Conservation (phyloP, 1,140 invertebrate genomes). For the Popillia japonica region DNA sequence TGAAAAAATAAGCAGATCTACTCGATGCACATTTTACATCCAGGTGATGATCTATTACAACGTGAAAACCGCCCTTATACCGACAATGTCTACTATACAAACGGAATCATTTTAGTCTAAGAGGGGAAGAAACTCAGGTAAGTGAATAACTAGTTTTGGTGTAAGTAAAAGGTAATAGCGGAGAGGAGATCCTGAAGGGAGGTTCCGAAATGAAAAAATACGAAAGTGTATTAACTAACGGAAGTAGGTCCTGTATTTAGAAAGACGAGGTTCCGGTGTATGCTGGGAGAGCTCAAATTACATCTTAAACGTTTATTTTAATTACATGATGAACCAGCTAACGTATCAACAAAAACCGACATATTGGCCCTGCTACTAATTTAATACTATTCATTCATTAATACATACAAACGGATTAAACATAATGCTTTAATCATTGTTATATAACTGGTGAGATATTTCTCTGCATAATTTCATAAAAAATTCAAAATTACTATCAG, state of each 20-base stretch:
- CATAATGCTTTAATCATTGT: too few relatives aligned
- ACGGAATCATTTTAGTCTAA: not conserved
- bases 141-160: not conserved
- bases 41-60: not conserved
- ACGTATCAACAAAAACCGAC: not conserved
- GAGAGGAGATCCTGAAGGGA: constrained; percentile 3
- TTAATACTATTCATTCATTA: too few relatives aligned
- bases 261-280: not conserved
- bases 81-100: not conserved
- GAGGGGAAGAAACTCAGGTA: not conserved
- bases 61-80: not conserved
- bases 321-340: not conserved
- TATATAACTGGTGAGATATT: too few relatives aligned
- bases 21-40: constrained; percentile 2
- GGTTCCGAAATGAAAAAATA: not conserved
- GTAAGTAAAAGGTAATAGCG: not conserved
- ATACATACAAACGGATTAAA: too few relatives aligned
- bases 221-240: not conserved
- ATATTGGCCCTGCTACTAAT: too few relatives aligned
- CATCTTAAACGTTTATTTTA: not conserved
- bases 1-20: constrained; percentile 11
- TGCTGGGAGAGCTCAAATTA: not conserved
- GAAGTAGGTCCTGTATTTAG: not conserved
- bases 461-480: too few relatives aligned
- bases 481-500: too few relatives aligned